These are phyloP conservation scores for Paramormyrops hopkinsi DNA, from an alignment of 2,797 vertebrate species.

Conservation along the genomic window DNA sequence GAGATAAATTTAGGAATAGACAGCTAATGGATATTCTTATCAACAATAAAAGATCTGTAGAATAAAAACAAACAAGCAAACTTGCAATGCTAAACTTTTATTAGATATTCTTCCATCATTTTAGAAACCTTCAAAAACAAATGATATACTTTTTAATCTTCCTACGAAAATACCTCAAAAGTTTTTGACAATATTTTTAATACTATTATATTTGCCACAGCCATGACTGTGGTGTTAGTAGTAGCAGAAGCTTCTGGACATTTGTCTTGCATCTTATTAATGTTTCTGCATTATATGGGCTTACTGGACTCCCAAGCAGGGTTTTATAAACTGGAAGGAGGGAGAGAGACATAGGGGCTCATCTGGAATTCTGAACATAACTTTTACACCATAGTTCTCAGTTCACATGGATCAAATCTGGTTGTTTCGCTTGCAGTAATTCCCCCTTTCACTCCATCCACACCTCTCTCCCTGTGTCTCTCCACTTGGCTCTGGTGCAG, in stretches of 20 bases:
- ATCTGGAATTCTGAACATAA: background rate
- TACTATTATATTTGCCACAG: slow-evolving; percentile 37
- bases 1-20: background rate
- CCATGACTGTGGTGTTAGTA: slow-evolving; percentile 19
- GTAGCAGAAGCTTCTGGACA: slow-evolving; percentile 21
- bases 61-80: slow-evolving; percentile 5
- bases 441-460: slow-evolving; percentile 16
- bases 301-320: slow-evolving; percentile 33
- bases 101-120: slow-evolving; percentile 31
- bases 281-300: slow-evolving; percentile 33
- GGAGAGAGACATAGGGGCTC: slow-evolving; percentile 22
- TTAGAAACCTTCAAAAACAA: background rate
- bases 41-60: background rate
- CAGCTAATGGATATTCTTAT: background rate
- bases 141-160: slow-evolving; percentile 18
- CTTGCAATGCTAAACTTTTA: slow-evolving; percentile 32
- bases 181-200: slow-evolving; percentile 30
- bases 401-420: background rate
- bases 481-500: background rate
- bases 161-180: slow-evolving; percentile 36
- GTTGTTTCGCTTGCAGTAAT: background rate
- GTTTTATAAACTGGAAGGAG: slow-evolving; percentile 32
- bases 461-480: slow-evolving; percentile 7
- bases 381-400: slow-evolving; percentile 9
- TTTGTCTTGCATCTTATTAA: slow-evolving; percentile 28